Base-by-base conservation (phyloP, 2,797 vertebrate species). In the Myiotriccus ornatus region DNA sequence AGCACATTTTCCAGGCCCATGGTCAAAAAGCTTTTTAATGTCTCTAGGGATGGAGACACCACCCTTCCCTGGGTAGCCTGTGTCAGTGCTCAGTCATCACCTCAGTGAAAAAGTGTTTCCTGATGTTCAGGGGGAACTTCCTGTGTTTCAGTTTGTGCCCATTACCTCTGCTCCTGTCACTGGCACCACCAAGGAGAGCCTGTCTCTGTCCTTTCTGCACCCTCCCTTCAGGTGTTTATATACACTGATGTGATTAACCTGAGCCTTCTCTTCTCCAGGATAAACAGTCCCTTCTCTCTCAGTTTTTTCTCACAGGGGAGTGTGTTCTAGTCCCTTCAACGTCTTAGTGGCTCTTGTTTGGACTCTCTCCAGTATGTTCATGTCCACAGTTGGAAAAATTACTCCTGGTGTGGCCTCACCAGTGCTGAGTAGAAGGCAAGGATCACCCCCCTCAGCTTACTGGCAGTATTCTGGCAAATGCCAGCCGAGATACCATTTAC, bases 1-100 rank as follows among this genome's bases (percentile, higher is more conserved):
- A 76, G 24, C 12, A 12, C 0, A 2, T 47, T 69, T 7, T 27
- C 24, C 22, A 47, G 17, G 9, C 1, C 14, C 17, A 10, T 14
- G 16, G 7, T 22, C 19, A 63, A 27, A 46, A 1, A 3, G 2
- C 8, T 59, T 79, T 71, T 50, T 46, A 46, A 6, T 64, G 14
- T 25, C 16, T 47, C 24, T 34, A 27, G 30, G 27, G 18, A 24
- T 27, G n/a, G 55, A 59, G 27, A 68, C 1, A 13, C 1, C 3
- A 14, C 39, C 4, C 5, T 6, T 44, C 4, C 9, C 37, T 28
- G 25, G 43, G 23, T 6, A 70, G 6, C 27, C 37, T 49, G 13
- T 74, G 18, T 23, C 41, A 34, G 25, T 27, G 13, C 32, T 85
- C 18, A 9, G 30, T 37, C 53, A 30, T 4, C 1, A 7, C 3